A percentile compares a stretch with the other conserved stretches of the same genome.
These are phyloP conservation scores for Eubucco bourcierii DNA, from an alignment of 2,113 vertebrate species.

Conservation along the genomic window DNA sequence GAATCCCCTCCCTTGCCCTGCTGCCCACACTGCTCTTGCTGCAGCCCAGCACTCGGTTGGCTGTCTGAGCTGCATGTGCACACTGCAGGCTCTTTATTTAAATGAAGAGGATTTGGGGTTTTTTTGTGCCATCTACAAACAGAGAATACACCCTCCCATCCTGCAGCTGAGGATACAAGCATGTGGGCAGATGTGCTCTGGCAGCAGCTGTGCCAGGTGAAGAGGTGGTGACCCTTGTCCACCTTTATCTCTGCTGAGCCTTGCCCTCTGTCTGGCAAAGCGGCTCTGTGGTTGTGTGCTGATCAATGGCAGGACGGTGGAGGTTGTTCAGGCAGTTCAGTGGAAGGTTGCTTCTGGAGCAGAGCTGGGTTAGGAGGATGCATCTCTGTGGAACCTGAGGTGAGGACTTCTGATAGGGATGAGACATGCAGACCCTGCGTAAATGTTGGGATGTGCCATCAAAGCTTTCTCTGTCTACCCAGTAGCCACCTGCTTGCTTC, in stretches of 20 bases:
- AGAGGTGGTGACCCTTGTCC: neutral
- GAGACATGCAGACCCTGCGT: neutral
- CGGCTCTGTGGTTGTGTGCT: neutral
- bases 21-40: no score
- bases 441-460: neutral
- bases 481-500: neutral
- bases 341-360: neutral
- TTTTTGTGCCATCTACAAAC: neutral
- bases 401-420: neutral
- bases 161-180: neutral
- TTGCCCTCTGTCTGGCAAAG: neutral
- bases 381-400: neutral
- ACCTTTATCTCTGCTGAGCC: neutral
- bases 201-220: neutral
- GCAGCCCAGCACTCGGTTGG: no score
- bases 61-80: no score
- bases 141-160: neutral
- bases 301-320: rapidly evolving
- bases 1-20: no score
- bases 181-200: neutral
- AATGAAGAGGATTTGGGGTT: neutral
- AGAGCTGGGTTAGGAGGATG: neutral
- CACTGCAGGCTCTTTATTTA: no score
- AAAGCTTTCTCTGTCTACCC: neutral
- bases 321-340: neutral